Percentiles rank a stretch among this genome's conserved stretches.
Evolutionary conservation across 2,113 vertebrate species (phyloP).

Genomic region (Clupea harengus): DNA sequence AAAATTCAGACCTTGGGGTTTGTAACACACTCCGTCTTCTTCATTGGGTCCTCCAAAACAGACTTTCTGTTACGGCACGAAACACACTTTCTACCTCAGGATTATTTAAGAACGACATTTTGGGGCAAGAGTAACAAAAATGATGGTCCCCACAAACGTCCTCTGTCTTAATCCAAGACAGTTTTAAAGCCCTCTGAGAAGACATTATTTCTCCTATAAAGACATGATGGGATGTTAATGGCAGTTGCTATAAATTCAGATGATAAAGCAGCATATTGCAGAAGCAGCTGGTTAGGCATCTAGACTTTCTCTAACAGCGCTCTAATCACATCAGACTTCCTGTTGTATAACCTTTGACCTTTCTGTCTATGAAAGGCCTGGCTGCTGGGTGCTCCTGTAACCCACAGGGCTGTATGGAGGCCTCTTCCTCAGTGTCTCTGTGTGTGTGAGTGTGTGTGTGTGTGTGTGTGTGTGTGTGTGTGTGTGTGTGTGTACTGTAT

Average conservation of each 20-base stretch:
- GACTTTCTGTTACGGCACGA: not conserved
- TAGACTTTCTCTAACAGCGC: no score
- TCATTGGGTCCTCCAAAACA: not conserved
- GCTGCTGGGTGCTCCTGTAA: no score
- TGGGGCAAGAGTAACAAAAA: not conserved
- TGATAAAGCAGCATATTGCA: not conserved
- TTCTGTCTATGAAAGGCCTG: no score
- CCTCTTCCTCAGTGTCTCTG: no score
- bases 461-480: no score
- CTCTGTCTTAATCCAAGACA: no score
- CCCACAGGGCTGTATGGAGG: no score
- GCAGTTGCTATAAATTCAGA: not conserved
- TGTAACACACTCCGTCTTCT: not conserved
- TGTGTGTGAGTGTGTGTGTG: no score
- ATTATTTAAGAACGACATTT: not conserved
- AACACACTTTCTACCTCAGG: not conserved
- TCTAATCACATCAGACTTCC: no score
- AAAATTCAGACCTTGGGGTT: not conserved
- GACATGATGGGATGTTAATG: not conserved
- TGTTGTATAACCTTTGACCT: not conserved
- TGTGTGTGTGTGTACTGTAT: no score
- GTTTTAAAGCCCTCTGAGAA: not conserved
- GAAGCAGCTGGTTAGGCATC: not conserved
- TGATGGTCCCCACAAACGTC: no score
- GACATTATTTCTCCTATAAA: not conserved